phyloP scores from a whole-genome alignment of 2,888 invertebrate genomes.

The Ptilodon capucinus region DNA sequence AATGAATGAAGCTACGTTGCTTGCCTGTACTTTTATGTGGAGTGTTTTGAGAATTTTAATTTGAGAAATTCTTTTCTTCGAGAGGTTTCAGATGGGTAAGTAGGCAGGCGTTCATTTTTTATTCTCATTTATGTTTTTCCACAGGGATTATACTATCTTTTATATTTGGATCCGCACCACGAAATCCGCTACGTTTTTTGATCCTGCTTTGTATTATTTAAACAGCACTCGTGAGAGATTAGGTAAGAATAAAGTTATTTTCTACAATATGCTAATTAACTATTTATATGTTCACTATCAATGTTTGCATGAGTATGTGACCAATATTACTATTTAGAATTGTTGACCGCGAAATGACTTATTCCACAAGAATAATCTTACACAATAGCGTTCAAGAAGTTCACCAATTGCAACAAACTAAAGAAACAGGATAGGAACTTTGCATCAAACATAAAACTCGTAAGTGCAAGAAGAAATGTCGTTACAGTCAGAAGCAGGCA shows the following conservation, averaged over 20 bases:
- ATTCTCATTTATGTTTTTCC: constrained; percentile 21
- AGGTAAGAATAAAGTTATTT: no score
- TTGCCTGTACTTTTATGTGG: constrained; percentile 43
- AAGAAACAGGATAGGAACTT: constrained; percentile 33
- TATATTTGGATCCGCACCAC: constrained; percentile 5
- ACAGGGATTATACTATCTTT: constrained; percentile 15
- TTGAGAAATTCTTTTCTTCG: constrained; percentile 45
- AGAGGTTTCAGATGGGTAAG: constrained; percentile 18
- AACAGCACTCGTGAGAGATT: not conserved
- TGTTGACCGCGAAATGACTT: not conserved
- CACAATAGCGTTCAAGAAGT: not conserved
- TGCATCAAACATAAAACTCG: constrained; percentile 37
- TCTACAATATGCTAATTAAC: no score
- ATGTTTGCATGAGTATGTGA: no score
- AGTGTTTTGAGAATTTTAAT: constrained; percentile 61
- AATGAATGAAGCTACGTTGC: constrained; percentile 54
- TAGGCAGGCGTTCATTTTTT: constrained; percentile 24
- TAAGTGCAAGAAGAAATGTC: constrained; percentile 49
- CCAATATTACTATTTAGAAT: not conserved
- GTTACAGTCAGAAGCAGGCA: constrained; percentile 43
- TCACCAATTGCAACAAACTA: constrained; percentile 21
- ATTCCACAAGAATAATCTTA: not conserved
- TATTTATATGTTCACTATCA: not conserved
- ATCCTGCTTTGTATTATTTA: not conserved
- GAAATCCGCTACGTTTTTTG: constrained; percentile 7